phyloP scores from a whole-genome alignment of 2,888 invertebrate genomes.

The Erebia epiphron region DNA sequence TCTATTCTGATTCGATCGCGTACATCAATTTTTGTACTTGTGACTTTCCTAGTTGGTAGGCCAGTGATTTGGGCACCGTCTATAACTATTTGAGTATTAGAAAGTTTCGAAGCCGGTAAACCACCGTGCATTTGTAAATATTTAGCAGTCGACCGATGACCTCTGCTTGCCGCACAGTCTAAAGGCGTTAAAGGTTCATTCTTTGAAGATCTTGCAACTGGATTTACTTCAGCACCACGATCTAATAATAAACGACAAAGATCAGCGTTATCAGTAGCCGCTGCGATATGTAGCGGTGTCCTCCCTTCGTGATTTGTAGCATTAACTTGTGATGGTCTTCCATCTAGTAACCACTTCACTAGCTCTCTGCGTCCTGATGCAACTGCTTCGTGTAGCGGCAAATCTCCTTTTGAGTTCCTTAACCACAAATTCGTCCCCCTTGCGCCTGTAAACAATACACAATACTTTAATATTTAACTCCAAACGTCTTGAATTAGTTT shows the following conservation, averaged over 20 bases:
- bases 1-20: conserved; percentile 77
- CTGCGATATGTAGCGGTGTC: conserved; percentile 96
- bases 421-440: conserved; percentile 95
- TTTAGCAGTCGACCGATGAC: conserved; percentile 95
- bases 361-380: conserved; percentile 94
- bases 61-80: conserved; percentile 73
- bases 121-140: conserved; percentile 96
- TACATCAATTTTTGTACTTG: conserved; percentile 79
- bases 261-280: conserved; percentile 96
- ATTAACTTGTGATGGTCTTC: conserved; percentile 92
- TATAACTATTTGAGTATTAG: conserved; percentile 73
- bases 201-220: conserved; percentile 91
- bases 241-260: conserved; percentile 94
- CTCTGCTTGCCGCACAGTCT: conserved; percentile 94
- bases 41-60: conserved; percentile 74
- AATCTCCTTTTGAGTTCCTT: conserved; percentile 95
- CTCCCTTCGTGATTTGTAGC: conserved; percentile 96
- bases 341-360: conserved; percentile 93
- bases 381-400: conserved; percentile 98
- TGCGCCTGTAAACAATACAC: conserved; percentile 54
- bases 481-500: neutral
- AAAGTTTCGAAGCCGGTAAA: conserved; percentile 88
- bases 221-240: conserved; percentile 92
- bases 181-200: conserved; percentile 94
- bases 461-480: neutral